phyloP scores from a whole-genome alignment of 2,888 invertebrate genomes.

The Cacoxenus indagator region DNA sequence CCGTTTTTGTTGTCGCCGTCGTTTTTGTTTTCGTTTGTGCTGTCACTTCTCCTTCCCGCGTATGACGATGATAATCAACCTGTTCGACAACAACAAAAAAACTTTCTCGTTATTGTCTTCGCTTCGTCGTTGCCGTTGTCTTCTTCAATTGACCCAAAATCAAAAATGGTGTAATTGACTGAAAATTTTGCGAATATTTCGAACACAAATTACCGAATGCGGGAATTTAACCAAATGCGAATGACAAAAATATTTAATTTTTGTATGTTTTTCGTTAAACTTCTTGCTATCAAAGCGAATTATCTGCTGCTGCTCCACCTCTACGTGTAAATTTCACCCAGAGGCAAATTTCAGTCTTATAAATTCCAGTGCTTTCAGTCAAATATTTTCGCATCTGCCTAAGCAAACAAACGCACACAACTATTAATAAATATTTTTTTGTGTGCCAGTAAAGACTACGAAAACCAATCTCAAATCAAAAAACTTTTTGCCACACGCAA shows the following conservation, averaged over 20 bases:
- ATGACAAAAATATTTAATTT: background rate
- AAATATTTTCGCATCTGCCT: background rate
- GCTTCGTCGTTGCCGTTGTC: background rate
- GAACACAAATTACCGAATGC: background rate
- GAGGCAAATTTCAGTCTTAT: constrained; percentile 29
- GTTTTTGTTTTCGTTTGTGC: background rate
- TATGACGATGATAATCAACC: too few relatives aligned
- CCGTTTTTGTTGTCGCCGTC: background rate
- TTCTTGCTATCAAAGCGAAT: background rate
- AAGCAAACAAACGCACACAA: background rate
- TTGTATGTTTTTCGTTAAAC: background rate
- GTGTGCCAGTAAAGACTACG: constrained; percentile 12
- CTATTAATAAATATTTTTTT: background rate
- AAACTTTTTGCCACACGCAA: background rate
- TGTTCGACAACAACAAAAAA: too few relatives aligned
- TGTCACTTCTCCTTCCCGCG: background rate
- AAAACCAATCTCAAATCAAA: background rate
- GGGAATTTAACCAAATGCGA: constrained; percentile 4
- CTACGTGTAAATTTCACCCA: constrained; percentile 14
- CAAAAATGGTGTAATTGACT: constrained; percentile 17
- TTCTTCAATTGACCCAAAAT: constrained; percentile 16
- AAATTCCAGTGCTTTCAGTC: constrained; percentile 8
- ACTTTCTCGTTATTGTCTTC: constrained; percentile 5
- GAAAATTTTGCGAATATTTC: background rate
- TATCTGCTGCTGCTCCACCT: background rate